Base-by-base conservation (phyloP, 2,797 vertebrate genomes). In the Tympanoctomys barrerae region DNA sequence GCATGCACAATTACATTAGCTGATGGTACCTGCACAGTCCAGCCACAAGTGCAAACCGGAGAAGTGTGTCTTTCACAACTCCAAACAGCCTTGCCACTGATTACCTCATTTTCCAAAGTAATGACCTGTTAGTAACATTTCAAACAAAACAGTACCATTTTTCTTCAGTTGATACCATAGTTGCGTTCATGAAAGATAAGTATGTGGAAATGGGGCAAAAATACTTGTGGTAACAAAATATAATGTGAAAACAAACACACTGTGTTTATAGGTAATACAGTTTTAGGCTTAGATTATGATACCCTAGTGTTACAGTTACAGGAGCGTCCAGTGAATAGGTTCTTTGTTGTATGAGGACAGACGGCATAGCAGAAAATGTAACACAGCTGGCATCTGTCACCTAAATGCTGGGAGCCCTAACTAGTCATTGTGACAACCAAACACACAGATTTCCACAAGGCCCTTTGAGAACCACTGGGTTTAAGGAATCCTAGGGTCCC, bases 101-200 rank as follows among this genome's bases (percentile, higher is more conserved):
- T 77, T 39, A 78, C 86, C 18, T 86, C 52, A 26, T 57, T 95
- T 94, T 92, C 82, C 86, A 84, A 94, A 96, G 85, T 42, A 62
- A 61, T 83, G 85, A 95, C 33, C 12, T 70, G 71, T 77, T 90
- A 84, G 52, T 93, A 86, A 82, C 31, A 26, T 70, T 92, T 80
- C 46, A 91, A 96, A 94, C n/a, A 78, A 95, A 97, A 86, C n/a
- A 85, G 19, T 61, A 82, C 12, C n/a, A 5, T 92, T 49, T 87
- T 84, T 33, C 39, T 82, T 90, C 79, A 12, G 10, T 52, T 36
- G 49, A 68, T 62, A 49, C 0, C 31, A 21, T 82, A 84, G 64
- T 87, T 96, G 66, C 57, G 52, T 89, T 93, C 31, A 33, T 79
- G 28, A 54, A 49, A 22, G 89, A 87, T 77, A 73, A 49, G 6